phyloP scores from a whole-genome alignment of 2,888 invertebrate genomes.

The Lycia hirtaria region DNA sequence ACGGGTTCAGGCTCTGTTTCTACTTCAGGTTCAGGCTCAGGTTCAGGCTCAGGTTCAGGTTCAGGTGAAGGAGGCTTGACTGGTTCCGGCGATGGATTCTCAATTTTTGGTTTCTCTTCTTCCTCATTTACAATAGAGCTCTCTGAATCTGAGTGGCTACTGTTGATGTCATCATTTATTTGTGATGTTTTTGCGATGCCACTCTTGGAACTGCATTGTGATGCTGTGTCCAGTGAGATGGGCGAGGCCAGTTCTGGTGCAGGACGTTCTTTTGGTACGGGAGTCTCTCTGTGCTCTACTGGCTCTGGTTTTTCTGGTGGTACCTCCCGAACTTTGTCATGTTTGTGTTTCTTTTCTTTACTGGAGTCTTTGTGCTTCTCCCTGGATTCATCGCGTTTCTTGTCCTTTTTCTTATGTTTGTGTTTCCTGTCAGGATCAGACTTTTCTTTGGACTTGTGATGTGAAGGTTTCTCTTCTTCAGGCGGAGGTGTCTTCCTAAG shows the following conservation, averaged over 20 bases:
- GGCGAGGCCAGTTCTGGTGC: constrained; percentile 75
- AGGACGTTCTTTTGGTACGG: constrained; percentile 70
- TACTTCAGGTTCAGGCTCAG: constrained; percentile 61
- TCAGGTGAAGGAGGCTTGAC: constrained; percentile 60
- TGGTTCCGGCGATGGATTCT: constrained; percentile 68
- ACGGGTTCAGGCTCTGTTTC: constrained; percentile 61
- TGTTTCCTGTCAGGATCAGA: constrained; percentile 83
- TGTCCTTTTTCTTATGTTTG: constrained; percentile 88
- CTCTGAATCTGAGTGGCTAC: constrained; percentile 80
- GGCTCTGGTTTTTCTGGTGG: constrained; percentile 81
- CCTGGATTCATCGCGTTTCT: constrained; percentile 87
- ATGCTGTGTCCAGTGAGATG: constrained; percentile 80
- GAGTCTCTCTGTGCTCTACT: constrained; percentile 74
- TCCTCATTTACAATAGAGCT: constrained; percentile 74
- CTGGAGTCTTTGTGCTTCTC: constrained; percentile 86
- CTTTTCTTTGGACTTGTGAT: constrained; percentile 79
- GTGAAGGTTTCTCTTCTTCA: constrained; percentile 69
- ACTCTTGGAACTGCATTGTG: constrained; percentile 81
- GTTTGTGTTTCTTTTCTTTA: constrained; percentile 83
- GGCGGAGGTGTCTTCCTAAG: constrained; percentile 76
- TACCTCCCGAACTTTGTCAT: constrained; percentile 80
- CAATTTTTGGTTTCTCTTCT: constrained; percentile 67
- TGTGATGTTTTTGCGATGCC: constrained; percentile 70
- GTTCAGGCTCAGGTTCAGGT: constrained; percentile 65
- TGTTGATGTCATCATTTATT: constrained; percentile 68